Evolutionary conservation across 2,113 vertebrate species (phyloP).

Genomic region (Clarias magur): DNA sequence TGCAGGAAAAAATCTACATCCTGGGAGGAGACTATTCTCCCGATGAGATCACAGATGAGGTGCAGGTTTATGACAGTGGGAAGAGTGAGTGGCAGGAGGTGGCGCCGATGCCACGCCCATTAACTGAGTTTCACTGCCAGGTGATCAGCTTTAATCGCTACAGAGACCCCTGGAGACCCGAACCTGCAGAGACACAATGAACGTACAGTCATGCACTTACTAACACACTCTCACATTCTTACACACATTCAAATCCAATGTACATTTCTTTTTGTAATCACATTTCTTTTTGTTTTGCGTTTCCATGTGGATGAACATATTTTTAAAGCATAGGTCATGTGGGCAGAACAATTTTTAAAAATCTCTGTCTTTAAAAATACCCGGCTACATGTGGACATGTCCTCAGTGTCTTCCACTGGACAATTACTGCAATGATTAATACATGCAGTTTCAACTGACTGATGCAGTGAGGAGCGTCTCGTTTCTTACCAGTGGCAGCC

Average conservation of each 20-base stretch:
- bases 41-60: slow-evolving; percentile 96
- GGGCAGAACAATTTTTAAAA: too few species aligned
- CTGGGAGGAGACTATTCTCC: slow-evolving; percentile 96
- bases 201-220: background rate
- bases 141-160: slow-evolving; percentile 91
- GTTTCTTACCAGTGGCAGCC: too few species aligned
- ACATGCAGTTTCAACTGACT: too few species aligned
- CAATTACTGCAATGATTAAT: too few species aligned
- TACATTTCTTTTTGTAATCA: background rate
- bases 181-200: slow-evolving; percentile 51
- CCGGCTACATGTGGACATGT: too few species aligned
- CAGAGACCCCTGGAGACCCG: slow-evolving; percentile 86
- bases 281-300: too few species aligned
- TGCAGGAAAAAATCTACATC: slow-evolving; percentile 92
- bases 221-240: background rate
- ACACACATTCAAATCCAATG: background rate
- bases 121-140: slow-evolving; percentile 97
- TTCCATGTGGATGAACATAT: too few species aligned
- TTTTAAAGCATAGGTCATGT: too few species aligned
- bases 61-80: slow-evolving; percentile 90
- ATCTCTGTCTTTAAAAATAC: too few species aligned
- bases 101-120: slow-evolving; percentile 88
- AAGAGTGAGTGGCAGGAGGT: slow-evolving; percentile 95
- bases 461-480: too few species aligned
- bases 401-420: too few species aligned